These are phyloP conservation scores for Octodonta nipae DNA, from an alignment of 2,888 invertebrate genomes.

Conservation along the genomic window DNA sequence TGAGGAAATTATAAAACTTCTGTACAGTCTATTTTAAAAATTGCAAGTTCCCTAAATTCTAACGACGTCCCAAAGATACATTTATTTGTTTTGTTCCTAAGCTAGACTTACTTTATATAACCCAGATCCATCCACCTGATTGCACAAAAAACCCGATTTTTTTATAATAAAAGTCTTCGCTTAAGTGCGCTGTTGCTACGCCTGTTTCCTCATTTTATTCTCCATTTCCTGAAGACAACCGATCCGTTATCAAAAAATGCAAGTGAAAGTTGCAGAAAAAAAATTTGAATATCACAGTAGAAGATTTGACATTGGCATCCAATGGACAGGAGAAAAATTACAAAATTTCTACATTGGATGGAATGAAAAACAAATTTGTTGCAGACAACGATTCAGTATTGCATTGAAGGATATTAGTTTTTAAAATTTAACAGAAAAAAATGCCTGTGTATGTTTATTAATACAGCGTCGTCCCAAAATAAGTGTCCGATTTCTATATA, in stretches of 20 bases:
- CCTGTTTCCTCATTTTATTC: constrained; percentile 14
- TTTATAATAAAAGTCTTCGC: constrained; percentile 20
- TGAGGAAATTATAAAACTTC: no score
- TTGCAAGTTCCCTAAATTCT: constrained; percentile 32
- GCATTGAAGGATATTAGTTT: no score
- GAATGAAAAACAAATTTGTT: no score
- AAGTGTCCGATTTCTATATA: no score
- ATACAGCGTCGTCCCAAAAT: no score
- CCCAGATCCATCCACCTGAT: constrained; percentile 45
- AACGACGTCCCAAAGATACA: constrained; percentile 27
- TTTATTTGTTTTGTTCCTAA: constrained; percentile 15
- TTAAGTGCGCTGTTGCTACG: constrained; percentile 10
- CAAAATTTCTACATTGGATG: constrained; percentile 20
- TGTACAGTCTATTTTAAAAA: no score
- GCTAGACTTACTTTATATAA: constrained; percentile 21
- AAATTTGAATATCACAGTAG: constrained; percentile 26
- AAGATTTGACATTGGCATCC: constrained; percentile 19
- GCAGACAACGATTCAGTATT: no score
- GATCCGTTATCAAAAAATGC: constrained; percentile 15
- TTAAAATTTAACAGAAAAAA: no score
- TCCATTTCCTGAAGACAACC: constrained; percentile 23
- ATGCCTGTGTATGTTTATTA: no score
- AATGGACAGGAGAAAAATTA: no score
- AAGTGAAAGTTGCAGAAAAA: constrained; percentile 18
- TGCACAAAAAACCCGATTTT: constrained; percentile 72